Percentiles rank a stretch among this genome's conserved stretches.
phyloP scores from a whole-genome alignment of 37 sponge, comb jelly and placozoan species.

The Beroe forskalii region DNA sequence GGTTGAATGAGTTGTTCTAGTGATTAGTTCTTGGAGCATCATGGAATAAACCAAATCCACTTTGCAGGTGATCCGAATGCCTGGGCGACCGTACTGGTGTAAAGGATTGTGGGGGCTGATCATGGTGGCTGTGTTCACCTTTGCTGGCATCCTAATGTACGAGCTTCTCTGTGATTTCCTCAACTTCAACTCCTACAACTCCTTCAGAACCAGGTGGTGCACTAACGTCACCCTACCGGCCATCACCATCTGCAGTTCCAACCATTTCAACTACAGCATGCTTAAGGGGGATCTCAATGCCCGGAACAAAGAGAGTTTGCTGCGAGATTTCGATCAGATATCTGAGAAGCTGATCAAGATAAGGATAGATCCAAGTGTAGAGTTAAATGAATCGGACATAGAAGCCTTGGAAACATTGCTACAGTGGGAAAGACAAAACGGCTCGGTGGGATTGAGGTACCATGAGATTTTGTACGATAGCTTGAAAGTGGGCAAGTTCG shows the following conservation, averaged over 20 bases:
- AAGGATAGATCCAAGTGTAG: not conserved
- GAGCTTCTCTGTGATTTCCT: not conserved
- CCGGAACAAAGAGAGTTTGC: not conserved
- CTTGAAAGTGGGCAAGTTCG: not conserved
- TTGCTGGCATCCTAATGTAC: no score
- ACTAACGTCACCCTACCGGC: not conserved
- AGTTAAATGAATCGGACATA: not conserved
- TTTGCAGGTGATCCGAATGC: no score
- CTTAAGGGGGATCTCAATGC: not conserved
- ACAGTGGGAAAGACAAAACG: constrained; percentile 9
- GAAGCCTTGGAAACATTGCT: not conserved
- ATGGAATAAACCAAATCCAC: no score
- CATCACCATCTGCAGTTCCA: not conserved
- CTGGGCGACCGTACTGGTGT: no score
- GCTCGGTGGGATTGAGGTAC: not conserved
- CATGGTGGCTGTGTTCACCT: no score
- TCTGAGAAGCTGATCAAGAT: not conserved
- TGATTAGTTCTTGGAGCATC: no score
- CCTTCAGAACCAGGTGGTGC: not conserved
- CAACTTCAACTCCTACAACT: not conserved
- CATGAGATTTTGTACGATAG: not conserved
- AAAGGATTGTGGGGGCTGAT: no score
- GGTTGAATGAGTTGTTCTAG: no score
- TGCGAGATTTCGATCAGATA: not conserved
- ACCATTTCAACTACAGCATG: not conserved